phyloP scores from a whole-genome alignment of 2,797 vertebrate species.

The Antrozous pallidus region DNA sequence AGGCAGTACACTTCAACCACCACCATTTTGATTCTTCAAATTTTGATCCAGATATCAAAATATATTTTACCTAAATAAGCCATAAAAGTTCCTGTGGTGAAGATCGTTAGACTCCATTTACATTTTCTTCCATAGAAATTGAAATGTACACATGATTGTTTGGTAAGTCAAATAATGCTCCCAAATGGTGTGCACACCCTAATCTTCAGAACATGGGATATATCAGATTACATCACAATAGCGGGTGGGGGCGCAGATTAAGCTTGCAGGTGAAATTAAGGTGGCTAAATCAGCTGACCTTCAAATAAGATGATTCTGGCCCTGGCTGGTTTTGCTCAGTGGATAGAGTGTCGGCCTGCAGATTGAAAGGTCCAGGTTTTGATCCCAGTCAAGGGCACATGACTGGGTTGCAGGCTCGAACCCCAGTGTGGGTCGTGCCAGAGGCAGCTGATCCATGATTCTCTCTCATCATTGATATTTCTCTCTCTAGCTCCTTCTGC shows the following conservation, averaged over 20 bases:
- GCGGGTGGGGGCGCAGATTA: accelerated
- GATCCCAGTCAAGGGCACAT: too few species aligned
- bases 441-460: too few species aligned
- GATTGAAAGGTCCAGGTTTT: too few species aligned
- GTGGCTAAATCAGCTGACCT: background rate
- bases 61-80: background rate
- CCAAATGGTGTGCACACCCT: background rate
- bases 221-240: background rate
- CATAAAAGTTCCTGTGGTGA: background rate
- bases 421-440: too few species aligned
- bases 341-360: too few species aligned
- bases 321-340: too few species aligned
- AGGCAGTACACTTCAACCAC: background rate
- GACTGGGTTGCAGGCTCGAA: too few species aligned
- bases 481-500: too few species aligned
- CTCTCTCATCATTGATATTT: too few species aligned
- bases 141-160: background rate
- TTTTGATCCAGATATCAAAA: slow-evolving; percentile 7
- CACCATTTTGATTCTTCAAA: background rate
- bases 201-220: background rate
- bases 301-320: background rate
- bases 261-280: background rate
- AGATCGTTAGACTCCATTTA: background rate
- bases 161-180: background rate
- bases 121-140: background rate